A percentile compares a stretch with the other conserved stretches of the same genome.
Evolutionary conservation across 2,888 invertebrate genomes (phyloP).

Genomic region (Apodemia zela): DNA sequence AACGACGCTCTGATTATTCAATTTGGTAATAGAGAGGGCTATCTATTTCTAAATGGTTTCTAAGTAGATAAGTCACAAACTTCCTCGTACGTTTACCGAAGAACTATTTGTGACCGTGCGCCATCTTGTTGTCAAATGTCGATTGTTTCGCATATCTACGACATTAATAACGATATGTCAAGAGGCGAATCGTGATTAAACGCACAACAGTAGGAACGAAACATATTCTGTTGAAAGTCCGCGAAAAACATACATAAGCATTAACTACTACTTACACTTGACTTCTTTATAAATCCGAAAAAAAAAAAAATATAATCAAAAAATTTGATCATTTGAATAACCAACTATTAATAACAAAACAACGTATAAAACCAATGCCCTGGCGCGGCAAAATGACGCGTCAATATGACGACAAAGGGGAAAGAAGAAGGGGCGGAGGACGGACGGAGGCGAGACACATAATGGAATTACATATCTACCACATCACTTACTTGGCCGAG

Average conservation of each 20-base stretch:
- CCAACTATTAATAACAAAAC: slow-evolving; percentile 52
- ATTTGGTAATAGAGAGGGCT: slow-evolving; percentile 38
- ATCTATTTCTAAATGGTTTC: slow-evolving; percentile 52
- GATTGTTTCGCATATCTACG: slow-evolving; percentile 47
- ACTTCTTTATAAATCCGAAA: slow-evolving; percentile 7
- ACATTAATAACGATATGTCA: slow-evolving; percentile 30
- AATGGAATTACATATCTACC: slow-evolving; percentile 74
- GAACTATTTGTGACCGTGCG: slow-evolving; percentile 63
- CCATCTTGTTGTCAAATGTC: slow-evolving; percentile 71
- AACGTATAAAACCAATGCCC: slow-evolving; percentile 63
- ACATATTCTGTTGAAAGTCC: slow-evolving; percentile 17
- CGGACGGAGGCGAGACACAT: slow-evolving; percentile 72
- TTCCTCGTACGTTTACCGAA: slow-evolving; percentile 52
- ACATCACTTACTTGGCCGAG: slow-evolving; percentile 63
- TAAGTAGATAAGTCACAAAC: slow-evolving; percentile 59
- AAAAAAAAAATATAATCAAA: slow-evolving; percentile 29
- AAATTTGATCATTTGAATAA: slow-evolving; percentile 61
- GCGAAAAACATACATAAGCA: neutral
- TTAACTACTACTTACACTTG: slow-evolving; percentile 14
- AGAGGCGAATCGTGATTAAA: slow-evolving; percentile 29
- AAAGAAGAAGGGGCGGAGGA: slow-evolving; percentile 44
- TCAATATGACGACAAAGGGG: slow-evolving; percentile 60
- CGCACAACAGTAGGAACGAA: slow-evolving; percentile 6
- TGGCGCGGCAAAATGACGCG: slow-evolving; percentile 67
- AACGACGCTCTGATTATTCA: slow-evolving; percentile 34